A percentile compares a stretch with the other conserved stretches of the same genome.
Evolutionary conservation across 2,888 invertebrate species (phyloP).

Genomic region (Dynastes hyllus): DNA sequence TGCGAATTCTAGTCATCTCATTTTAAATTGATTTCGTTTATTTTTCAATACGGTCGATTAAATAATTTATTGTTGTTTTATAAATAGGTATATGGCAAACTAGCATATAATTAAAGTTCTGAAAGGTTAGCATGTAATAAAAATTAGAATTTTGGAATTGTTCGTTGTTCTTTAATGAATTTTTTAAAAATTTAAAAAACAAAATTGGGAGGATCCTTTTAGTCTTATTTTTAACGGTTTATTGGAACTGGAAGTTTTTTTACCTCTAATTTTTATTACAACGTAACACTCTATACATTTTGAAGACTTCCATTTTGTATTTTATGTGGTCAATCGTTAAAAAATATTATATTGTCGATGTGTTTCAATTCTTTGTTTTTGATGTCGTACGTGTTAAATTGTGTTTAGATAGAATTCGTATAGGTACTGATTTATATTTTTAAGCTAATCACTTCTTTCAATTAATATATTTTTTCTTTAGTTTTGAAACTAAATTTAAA

Average conservation of each 20-base stretch:
- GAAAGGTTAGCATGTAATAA: too few species aligned
- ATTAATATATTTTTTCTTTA: conserved; percentile 11
- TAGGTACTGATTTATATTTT: conserved; percentile 3
- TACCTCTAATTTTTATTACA: too few species aligned
- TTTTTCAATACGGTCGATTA: conserved; percentile 10
- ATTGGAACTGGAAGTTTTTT: too few species aligned
- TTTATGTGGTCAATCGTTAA: background rate
- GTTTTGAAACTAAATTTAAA: conserved; percentile 32
- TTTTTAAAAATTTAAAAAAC: too few species aligned
- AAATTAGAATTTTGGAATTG: too few species aligned
- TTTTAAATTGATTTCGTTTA: conserved; percentile 7
- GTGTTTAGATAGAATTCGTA: conserved; percentile 5
- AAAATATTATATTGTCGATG: background rate
- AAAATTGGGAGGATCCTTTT: too few species aligned
- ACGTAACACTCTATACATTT: too few species aligned
- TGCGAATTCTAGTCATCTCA: too few species aligned
- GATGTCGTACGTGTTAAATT: background rate
- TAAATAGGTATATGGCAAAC: conserved; percentile 17
- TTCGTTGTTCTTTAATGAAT: too few species aligned
- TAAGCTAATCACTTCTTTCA: background rate
- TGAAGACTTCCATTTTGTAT: too few species aligned
- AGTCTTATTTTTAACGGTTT: too few species aligned
- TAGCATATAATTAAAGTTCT: background rate
- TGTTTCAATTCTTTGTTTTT: background rate
- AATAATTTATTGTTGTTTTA: conserved; percentile 2